Evolutionary conservation across 1,140 invertebrate species (phyloP).

Genomic region (Oryzaephilus surinamensis): DNA sequence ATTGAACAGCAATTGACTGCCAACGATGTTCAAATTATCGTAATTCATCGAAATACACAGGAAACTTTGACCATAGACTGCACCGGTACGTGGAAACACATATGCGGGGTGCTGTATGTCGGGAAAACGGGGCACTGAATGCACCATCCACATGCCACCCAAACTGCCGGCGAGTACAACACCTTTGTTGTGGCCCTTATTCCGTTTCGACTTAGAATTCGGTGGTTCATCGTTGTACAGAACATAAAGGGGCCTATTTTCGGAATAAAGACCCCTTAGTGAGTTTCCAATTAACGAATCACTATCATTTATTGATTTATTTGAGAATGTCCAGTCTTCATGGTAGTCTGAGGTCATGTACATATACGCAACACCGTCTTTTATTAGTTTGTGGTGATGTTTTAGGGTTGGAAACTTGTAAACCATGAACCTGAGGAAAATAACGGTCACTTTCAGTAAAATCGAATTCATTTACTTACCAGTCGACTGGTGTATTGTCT

Average conservation of each 20-base stretch:
- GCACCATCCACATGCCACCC: slow-evolving; percentile 79
- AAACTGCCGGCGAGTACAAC: slow-evolving; percentile 59
- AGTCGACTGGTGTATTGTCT: slow-evolving; percentile 8
- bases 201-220: slow-evolving; percentile 39
- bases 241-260: slow-evolving; percentile 43
- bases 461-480: slow-evolving; percentile 7
- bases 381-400: slow-evolving; percentile 41
- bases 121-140: slow-evolving; percentile 82
- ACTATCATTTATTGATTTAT: slow-evolving; percentile 51
- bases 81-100: slow-evolving; percentile 61
- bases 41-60: slow-evolving; percentile 67
- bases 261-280: slow-evolving; percentile 50
- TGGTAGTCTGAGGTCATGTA: slow-evolving; percentile 56
- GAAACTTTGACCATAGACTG: slow-evolving; percentile 73
- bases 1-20: slow-evolving; percentile 63
- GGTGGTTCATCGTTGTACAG: slow-evolving; percentile 81
- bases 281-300: slow-evolving; percentile 65
- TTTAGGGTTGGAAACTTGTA: slow-evolving; percentile 70
- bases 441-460: slow-evolving; percentile 3
- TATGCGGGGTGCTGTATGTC: slow-evolving; percentile 43
- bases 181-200: slow-evolving; percentile 77
- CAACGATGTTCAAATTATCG: slow-evolving; percentile 56
- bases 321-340: slow-evolving; percentile 57
- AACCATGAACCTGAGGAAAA: slow-evolving; percentile 59
- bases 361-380: slow-evolving; percentile 57